Evolutionary conservation across 2,113 vertebrate species (phyloP).

Genomic region (Poecilia latipinna): DNA sequence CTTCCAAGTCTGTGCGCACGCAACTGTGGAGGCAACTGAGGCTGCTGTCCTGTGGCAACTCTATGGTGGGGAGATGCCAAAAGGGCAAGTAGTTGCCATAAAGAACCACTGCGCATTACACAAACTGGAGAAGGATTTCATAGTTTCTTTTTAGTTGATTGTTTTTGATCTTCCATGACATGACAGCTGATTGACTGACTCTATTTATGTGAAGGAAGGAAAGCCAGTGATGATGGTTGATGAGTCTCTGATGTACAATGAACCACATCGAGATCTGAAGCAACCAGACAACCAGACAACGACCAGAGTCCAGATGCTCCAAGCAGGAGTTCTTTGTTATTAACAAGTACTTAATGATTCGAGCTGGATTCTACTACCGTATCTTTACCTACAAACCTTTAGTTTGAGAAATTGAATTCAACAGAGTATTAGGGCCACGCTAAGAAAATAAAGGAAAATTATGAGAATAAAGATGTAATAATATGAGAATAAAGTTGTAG

Average conservation of each 20-base stretch:
- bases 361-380: slow-evolving; percentile 2
- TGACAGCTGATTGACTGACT: slow-evolving; percentile 56
- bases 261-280: slow-evolving; percentile 36
- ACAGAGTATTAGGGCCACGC: no score
- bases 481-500: no score
- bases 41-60: no score
- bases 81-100: no score
- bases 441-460: no score
- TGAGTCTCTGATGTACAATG: slow-evolving; percentile 43
- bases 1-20: no score
- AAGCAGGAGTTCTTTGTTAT: slow-evolving; percentile 15
- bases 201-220: slow-evolving; percentile 44
- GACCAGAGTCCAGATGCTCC: slow-evolving; percentile 40
- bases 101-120: no score
- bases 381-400: slow-evolving; percentile 1
- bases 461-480: no score
- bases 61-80: no score
- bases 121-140: no score
- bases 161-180: slow-evolving; percentile 33
- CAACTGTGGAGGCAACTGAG: no score
- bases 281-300: slow-evolving; percentile 36
- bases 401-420: no score
- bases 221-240: slow-evolving; percentile 36
- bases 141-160: slow-evolving; percentile 9
- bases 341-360: slow-evolving; percentile 2